Conservation (phyloP, 1,140 invertebrate genomes). For the Caenorhabditis briggsae region DNA sequence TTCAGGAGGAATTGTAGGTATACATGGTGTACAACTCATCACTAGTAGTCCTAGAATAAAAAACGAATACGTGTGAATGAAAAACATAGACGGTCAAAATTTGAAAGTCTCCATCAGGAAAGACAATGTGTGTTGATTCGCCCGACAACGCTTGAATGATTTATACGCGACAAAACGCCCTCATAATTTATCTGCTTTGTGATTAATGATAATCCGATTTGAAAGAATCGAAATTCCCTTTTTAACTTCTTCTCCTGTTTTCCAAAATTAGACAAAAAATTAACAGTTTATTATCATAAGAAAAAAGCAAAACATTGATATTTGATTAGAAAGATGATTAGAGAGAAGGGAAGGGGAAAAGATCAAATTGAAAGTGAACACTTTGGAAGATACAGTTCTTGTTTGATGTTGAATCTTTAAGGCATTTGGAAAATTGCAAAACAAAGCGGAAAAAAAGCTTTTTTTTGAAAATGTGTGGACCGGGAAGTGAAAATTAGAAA, state of each 20-base stretch:
- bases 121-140: not conserved
- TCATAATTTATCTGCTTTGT: conserved; percentile 37
- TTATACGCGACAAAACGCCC: conserved; percentile 17
- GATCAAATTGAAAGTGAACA: conserved; percentile 51
- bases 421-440: conserved; percentile 21
- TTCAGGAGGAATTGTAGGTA: conserved; percentile 14
- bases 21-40: not conserved
- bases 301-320: conserved; percentile 28
- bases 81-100: conserved; percentile 50
- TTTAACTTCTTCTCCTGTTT: too few relatives aligned
- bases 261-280: not conserved
- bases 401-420: conserved; percentile 18
- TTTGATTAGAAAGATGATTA: not conserved
- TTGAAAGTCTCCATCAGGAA: conserved; percentile 42
- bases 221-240: not conserved
- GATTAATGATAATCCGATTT: conserved; percentile 42
- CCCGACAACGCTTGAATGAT: conserved; percentile 20
- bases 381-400: conserved; percentile 47
- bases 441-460: not conserved
- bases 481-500: not conserved
- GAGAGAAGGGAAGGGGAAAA: not conserved
- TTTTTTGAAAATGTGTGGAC: not conserved
- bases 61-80: conserved; percentile 38
- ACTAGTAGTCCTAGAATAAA: conserved; percentile 4
- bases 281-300: not conserved